Base-by-base conservation (phyloP, 2,113 vertebrate species). In the Nesogale talazaci region DNA sequence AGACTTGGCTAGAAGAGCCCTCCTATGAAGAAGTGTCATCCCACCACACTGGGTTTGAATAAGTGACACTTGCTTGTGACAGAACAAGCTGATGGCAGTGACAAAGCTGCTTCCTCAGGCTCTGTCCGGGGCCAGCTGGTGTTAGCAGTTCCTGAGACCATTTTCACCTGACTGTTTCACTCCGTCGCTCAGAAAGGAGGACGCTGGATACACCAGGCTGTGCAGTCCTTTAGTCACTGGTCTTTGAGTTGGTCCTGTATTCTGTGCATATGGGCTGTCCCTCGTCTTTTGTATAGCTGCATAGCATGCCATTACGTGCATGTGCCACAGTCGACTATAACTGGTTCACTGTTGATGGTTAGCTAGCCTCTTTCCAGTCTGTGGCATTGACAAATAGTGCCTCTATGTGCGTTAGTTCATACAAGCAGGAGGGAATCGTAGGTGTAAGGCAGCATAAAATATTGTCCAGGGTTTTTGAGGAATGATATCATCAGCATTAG, bases 201-300 rank as follows among this genome's bases (percentile, higher is more conserved):
- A 38, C n/a, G 7, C n/a, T 2, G 23, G 25, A 9, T 6, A 7
- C 0, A 2, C 40, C 40, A 38, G 70, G 84, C 83, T 70, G 27
- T 31, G 31, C 25, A 34, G 27, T 36, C 57, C 31, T 87, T 36
- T 65, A 8, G 38, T 79, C 42, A 36, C 52, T 7, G 14, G 2
- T 79, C 91, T 92, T 82, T 87, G 31, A 70, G 46, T 88, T 86
- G 34, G 46, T 34, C 63, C 20, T 17, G 20, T 72, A 52, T 31
- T 65, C 46, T 46, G 23, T 92, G 4, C 34, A 6, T 52, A 87
- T 81, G 36, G 29, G 72, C 11, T 59, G 57, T 75, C 40, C 52
- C 69, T 83, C 36, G 84, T 40, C 34, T 65, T 74, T 76, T 86
- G n/a, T 57, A 22, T 12, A 76, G 56, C 67, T 95, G n/a, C 34